Evolutionary conservation across 2,113 vertebrate species (phyloP), one percentile per base, ranked within the genome.

Genomic region (Sterna hirundo): DNA sequence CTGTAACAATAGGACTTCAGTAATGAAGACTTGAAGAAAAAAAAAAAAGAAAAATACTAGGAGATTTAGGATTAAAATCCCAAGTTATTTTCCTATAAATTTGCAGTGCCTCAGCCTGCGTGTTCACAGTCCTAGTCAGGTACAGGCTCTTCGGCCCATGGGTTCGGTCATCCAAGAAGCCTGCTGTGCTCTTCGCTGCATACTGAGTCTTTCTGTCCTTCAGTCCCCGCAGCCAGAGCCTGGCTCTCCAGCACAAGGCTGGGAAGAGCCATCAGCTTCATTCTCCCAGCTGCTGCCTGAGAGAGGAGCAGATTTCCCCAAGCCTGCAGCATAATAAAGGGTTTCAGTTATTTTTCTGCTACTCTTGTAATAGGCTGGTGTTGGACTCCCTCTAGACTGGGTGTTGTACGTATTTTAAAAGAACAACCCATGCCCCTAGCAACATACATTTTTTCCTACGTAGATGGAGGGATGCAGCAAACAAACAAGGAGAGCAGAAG

Each of bases 231-330:
- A 76, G 86, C 68, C 1, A 0, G 51, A 91, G 82, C 72, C 32
- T 22, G 3, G 60, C 72, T 82, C 44, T 60, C 57, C 26, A 82
- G 52, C 30, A 79, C 61, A 38, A n/a, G 74, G 34, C 69, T 91
- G 81, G 57, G 69, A 93, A 88, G 77, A 0, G 3, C 55, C 1
- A 3, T 57, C 83, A 81, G 90, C 86, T 93, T 86, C 61, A 29
- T 89, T 95, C 80, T 95, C 93, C 66, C 93, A 95, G 94, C 96
- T 95, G 95, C 83, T 92, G 92, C 83, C 38, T 38, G 27, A 69
- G 52, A 81, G 62, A 55, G 83, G 38, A 95, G 76, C 88, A 83
- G 93, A 80, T 93, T 96, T 95, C 95, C 96, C 46, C 85, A 91
- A 93, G 86, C 93, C 94, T 57, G 61, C 62, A 87, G 91, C 77